A percentile compares a stretch with the other conserved stretches of the same genome.
Conservation (phyloP, 1,140 invertebrate genomes). For the Anastrepha ludens region DNA sequence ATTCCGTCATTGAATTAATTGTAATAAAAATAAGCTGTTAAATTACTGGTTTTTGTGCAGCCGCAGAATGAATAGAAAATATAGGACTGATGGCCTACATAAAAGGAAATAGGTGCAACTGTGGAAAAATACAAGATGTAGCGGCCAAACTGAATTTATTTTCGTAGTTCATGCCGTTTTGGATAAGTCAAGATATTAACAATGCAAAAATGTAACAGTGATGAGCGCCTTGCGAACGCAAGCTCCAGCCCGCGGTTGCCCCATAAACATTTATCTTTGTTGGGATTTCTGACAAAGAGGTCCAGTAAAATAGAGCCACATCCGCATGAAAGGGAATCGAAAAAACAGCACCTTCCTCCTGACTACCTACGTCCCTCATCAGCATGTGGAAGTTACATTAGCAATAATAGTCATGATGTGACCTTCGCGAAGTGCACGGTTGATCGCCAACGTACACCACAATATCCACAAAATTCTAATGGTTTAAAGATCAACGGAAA, state of each 20-base stretch:
- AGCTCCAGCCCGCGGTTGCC: constrained; percentile 65
- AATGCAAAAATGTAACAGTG: constrained; percentile 62
- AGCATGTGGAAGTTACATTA: background rate
- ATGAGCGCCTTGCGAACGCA: constrained; percentile 68
- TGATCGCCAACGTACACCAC: constrained; percentile 63
- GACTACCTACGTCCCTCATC: constrained; percentile 16
- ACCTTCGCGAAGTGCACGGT: constrained; percentile 58
- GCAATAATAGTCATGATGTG: constrained; percentile 43
- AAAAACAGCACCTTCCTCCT: background rate
- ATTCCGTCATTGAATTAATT: background rate
- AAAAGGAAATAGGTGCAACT: too few relatives aligned
- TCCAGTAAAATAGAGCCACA: constrained; percentile 61
- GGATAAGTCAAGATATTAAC: background rate
- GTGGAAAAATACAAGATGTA: too few relatives aligned
- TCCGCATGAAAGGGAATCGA: constrained; percentile 48
- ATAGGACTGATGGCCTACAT: background rate
- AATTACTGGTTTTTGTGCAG: background rate
- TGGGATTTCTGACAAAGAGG: constrained; percentile 63
- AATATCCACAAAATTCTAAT: constrained; percentile 30
- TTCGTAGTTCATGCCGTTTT: too few relatives aligned
- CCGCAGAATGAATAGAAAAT: background rate
- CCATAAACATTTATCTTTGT: constrained; percentile 63
- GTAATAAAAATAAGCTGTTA: background rate
- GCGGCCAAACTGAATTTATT: too few relatives aligned
- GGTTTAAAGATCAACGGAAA: background rate